These are phyloP conservation scores for Sinosuthora webbiana DNA, from an alignment of 2,113 vertebrate species.

Conservation along the genomic window DNA sequence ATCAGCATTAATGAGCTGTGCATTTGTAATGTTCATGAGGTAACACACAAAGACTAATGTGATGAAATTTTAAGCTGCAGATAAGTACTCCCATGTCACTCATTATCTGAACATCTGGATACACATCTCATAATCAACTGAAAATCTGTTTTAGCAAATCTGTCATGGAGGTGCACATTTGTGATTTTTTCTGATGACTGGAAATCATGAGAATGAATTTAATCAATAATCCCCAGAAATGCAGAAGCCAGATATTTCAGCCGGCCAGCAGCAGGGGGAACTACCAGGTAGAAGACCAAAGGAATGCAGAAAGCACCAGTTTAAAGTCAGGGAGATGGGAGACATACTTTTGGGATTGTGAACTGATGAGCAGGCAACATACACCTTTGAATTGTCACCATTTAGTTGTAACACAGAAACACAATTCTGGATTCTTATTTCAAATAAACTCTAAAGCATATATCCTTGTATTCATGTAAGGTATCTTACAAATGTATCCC, in stretches of 20 bases:
- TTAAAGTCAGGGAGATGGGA: neutral
- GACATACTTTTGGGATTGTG: neutral
- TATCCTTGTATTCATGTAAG: neutral
- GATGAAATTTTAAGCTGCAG: neutral
- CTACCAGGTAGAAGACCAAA: neutral
- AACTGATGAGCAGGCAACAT: neutral
- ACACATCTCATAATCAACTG: neutral
- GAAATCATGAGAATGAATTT: neutral
- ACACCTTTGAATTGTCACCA: neutral
- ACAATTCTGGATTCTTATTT: neutral
- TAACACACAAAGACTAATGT: neutral
- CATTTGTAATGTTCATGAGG: neutral
- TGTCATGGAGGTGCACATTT: fast-evolving
- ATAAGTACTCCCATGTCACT: neutral
- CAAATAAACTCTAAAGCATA: neutral
- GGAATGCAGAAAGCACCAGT: neutral
- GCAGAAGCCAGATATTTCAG: neutral
- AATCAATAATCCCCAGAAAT: neutral
- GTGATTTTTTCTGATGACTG: neutral
- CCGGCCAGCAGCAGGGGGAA: neutral
- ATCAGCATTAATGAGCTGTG: neutral
- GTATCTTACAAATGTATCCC: neutral
- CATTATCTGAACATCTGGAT: neutral
- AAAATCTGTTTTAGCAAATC: neutral
- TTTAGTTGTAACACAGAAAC: neutral